Evolutionary conservation across 2,113 vertebrate species (phyloP).

Genomic region (Ochotona curzoniae): DNA sequence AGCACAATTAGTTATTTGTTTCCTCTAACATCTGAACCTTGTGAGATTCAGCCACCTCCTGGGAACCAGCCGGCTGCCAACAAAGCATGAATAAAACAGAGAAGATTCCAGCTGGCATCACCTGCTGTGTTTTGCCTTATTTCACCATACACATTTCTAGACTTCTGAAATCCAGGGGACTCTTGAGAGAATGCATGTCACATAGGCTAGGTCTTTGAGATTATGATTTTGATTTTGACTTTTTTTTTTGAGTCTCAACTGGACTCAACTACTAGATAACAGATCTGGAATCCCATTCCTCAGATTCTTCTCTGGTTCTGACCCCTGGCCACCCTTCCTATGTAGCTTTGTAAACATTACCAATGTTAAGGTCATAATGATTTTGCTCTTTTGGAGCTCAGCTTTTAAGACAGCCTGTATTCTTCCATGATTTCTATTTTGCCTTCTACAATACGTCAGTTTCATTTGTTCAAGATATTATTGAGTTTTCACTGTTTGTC

Average conservation of each 20-base stretch:
- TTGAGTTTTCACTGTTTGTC: background rate
- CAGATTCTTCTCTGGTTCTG: background rate
- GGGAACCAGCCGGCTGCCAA: conserved; percentile 81
- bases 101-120: conserved; percentile 81
- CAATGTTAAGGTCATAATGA: conserved; percentile 2
- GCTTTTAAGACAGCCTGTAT: background rate
- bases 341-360: background rate
- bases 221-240: conserved; percentile 53
- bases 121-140: conserved; percentile 82
- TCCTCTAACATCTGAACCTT: conserved; percentile 82
- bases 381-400: background rate
- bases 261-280: conserved; percentile 50
- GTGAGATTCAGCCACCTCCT: conserved; percentile 83
- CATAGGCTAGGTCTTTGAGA: conserved; percentile 57
- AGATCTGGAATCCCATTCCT: background rate
- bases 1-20: conserved; percentile 83
- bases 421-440: conserved; percentile 5
- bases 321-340: background rate
- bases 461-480: background rate
- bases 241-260: conserved; percentile 38
- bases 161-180: conserved; percentile 75
- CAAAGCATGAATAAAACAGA: conserved; percentile 79
- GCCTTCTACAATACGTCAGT: background rate
- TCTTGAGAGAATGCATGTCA: conserved; percentile 60
- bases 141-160: conserved; percentile 78